Evolutionary conservation across 2,888 invertebrate species (phyloP).

Genomic region (Xanthia togata): DNA sequence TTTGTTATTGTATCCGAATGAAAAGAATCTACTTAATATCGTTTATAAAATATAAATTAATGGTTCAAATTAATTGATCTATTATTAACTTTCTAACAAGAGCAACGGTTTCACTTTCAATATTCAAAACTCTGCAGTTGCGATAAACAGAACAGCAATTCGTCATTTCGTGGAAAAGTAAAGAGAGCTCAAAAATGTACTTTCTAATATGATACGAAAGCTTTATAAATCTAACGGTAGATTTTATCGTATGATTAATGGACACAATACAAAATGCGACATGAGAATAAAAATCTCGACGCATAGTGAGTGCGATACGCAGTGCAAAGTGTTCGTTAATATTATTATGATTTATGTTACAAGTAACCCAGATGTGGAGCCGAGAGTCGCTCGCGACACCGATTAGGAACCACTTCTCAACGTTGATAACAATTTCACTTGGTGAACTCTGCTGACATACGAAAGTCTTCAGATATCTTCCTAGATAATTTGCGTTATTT

Average conservation of each 20-base stretch:
- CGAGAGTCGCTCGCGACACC: slow-evolving; percentile 77
- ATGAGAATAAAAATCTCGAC: slow-evolving; percentile 62
- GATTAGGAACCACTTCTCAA: slow-evolving; percentile 75
- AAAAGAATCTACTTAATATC: neutral
- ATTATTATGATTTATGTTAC: slow-evolving; percentile 84
- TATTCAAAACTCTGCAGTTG: slow-evolving; percentile 16
- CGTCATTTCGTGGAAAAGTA: slow-evolving; percentile 50
- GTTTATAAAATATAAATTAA: neutral
- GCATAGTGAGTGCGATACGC: slow-evolving; percentile 49
- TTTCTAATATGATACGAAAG: slow-evolving; percentile 62
- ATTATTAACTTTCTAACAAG: slow-evolving; percentile 33
- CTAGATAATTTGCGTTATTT: slow-evolving; percentile 31
- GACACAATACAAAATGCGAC: slow-evolving; percentile 56
- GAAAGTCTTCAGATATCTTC: slow-evolving; percentile 42
- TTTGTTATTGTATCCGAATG: neutral
- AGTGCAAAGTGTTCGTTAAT: slow-evolving; percentile 76
- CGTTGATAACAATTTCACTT: slow-evolving; percentile 70
- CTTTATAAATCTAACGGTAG: slow-evolving; percentile 44
- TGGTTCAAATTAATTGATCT: slow-evolving; percentile 1
- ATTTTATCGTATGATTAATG: slow-evolving; percentile 59
- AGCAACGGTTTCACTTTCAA: slow-evolving; percentile 43
- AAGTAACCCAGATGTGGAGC: slow-evolving; percentile 80
- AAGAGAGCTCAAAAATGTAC: slow-evolving; percentile 46
- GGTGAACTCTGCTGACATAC: slow-evolving; percentile 53
- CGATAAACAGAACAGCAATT: slow-evolving; percentile 36